Evolutionary conservation across 2,797 vertebrate species (phyloP), one percentile per base, ranked within the genome.

Genomic region (Peromyscus nudipes): DNA sequence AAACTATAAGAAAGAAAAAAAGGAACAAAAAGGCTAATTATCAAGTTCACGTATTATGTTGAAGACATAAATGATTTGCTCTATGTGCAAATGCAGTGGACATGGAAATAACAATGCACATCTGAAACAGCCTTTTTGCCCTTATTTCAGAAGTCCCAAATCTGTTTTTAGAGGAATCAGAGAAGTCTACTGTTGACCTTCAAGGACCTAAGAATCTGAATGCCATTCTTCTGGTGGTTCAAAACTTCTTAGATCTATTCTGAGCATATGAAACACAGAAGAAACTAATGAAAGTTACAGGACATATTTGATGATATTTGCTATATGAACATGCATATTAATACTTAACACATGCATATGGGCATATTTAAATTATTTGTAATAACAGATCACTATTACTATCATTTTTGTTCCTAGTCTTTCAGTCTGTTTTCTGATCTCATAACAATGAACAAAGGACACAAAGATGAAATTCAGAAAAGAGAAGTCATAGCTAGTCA

Each of bases 291-390:
- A 85, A 75, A 81, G 16, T 82, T 77, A 77, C 1, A 76, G 81
- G n/a, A 97, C 23, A 0, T 43, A 94, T 95, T 65, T 67, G n/a
- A 40, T 86, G 17, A 77, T 43, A 77, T 55, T 89, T 88, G 69
- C 3, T 27, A 27, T 76, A 55, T 73, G 69, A 95, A 80, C 67
- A 75, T 49, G 12, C 31, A 67, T 13, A 10, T 64, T 96, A 55
- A 77, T 80, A 69, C 75, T 86, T 76, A 81, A 76, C 27, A 43
- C 37, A 52, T 86, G 64, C 0, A 46, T 77, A 52, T 82, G 57
- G 43, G 23, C 17, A 85, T 73, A 62, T 86, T 71, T 81, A 84
- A 73, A 14, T 85, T 92, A 94, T 62, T 92, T 67, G 31, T 82
- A 92, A n/a, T 13, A 65, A 77, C 29, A 4, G 29, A n/a, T 52